Evolutionary conservation across 2,113 vertebrate genomes (phyloP), one percentile per base, ranked within the genome.

Genomic region (Tupaia tana): DNA sequence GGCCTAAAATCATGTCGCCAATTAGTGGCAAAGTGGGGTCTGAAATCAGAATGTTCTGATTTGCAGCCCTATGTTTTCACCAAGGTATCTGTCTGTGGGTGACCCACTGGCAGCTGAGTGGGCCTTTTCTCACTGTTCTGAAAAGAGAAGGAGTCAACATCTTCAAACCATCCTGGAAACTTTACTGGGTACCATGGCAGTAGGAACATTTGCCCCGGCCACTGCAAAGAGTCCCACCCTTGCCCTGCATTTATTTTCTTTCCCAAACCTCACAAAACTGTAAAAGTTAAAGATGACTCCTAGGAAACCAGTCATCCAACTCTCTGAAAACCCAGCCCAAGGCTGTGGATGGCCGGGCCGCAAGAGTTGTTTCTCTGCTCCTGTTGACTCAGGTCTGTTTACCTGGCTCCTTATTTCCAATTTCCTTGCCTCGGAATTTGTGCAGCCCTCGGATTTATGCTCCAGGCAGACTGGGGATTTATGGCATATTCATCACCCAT

Each of bases 321-420:
- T 81, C 79, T 59, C 31, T 86, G 88, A 73, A 92, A 92, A 80
- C 6, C 64, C 86, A 92, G 85, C 78, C 82, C 74, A 15, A 75
- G 27, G 67, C 81, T 71, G 34, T n/a, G 43, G 70, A 89, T 14
- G 2, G 22, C 64, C 86, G 83, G 27, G 7, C 9, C 91, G 67
- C 66, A 89, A 95, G 85, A 95, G 79, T 61, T 83, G 77, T 90
- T 94, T 95, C 97, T 96, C 29, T 66, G 56, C 31, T 84, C 82
- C 79, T 93, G 90, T 94, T 96, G 97, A 96, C 95, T 95, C 86
- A 85, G 71, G 58, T 85, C 94, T 97, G 87, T 97, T 96, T 97
- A 93, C 89, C 94, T 90, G 88, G 95, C 73, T 87, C 86, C 83
- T n/a, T n/a, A 19, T 29, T 81, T 85, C 92, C 89, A 54, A 92